Evolutionary conservation across 2,888 invertebrate genomes (phyloP), one percentile per base, ranked within the genome.

Genomic region (Apocheima hispidaria): DNA sequence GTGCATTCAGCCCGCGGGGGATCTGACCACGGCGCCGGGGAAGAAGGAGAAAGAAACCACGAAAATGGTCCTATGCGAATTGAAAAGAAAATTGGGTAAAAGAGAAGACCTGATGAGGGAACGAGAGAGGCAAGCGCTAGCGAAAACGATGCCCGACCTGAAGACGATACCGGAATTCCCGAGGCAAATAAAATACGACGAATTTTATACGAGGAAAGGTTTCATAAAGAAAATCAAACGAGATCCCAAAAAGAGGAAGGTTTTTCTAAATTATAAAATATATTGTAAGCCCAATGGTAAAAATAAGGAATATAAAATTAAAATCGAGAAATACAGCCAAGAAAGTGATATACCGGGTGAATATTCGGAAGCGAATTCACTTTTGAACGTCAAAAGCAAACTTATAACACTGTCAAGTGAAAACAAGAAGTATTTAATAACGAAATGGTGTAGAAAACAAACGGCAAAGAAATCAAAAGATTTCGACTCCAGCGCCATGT

Each of bases 31-130:
- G 0, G 87, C 73, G 0, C 93, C 93, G 0, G 93, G 93, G 0
- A 79, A 77, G 59, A 88, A 80, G 64, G 93, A 93, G 60, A 88
- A 77, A 14, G 88, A 91, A 18, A 73, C 82, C 0, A 86, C 88
- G 1, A 88, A 86, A 74, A 75, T 91, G 1, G 92, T 93, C 7
- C 61, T 93, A 2, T 78, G 75, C 10, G 93, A 93, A 67, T 70
- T 93, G 40, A 90, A 83, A 75, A 82, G 88, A 55, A 91, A 90
- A 68, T 68, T 93, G 67, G 89, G 91, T 36, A 90, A 88, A 68
- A 74, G 93, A 66, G 93, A 93, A 52, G 93, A 93, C 51, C 59
- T 88, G 2, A 93, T 93, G 93, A 77, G 92, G 1, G 92, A 91
- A 63, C 81, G 93, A 59, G 93, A 93, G 65, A 85, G 90, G 26